Percentiles rank a stretch among this genome's conserved stretches.
These are phyloP conservation scores for Temnothorax ravouxi DNA, from an alignment of 2,888 invertebrate genomes.

Conservation along the genomic window DNA sequence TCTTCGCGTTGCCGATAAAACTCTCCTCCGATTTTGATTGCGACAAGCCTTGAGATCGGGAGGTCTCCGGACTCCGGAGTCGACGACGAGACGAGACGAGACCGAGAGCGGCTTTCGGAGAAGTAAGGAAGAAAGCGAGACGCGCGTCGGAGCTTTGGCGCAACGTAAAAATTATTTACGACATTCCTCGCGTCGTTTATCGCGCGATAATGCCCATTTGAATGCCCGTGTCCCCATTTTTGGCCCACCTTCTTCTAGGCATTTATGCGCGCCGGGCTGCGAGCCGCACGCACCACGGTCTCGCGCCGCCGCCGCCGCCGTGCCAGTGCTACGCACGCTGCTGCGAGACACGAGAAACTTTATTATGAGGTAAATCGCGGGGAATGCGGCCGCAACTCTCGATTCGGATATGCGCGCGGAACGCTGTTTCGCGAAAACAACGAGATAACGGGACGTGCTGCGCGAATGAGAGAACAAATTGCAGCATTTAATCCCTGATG, in stretches of 20 bases:
- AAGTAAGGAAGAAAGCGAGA: conserved; percentile 33
- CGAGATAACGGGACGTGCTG: conserved; percentile 52
- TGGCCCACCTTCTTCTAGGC: conserved; percentile 73
- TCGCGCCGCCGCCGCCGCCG: not conserved
- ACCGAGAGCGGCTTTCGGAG: not conserved
- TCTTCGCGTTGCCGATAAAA: conserved; percentile 1
- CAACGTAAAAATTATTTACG: conserved; percentile 70
- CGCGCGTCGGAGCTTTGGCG: conserved; percentile 32
- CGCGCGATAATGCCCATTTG: conserved; percentile 70
- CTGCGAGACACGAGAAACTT: conserved; percentile 60
- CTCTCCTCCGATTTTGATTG: not conserved
- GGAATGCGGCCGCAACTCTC: conserved; percentile 40
- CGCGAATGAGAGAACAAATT: not conserved
- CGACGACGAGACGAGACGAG: not conserved
- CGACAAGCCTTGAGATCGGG: not conserved
- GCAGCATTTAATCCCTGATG: not conserved
- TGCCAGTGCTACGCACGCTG: conserved; percentile 26
- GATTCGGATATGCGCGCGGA: conserved; percentile 22
- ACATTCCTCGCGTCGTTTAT: conserved; percentile 72
- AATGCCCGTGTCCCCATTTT: conserved; percentile 73
- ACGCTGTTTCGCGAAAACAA: conserved; percentile 29
- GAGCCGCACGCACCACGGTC: not conserved
- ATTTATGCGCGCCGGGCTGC: conserved; percentile 42
- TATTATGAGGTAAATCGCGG: conserved; percentile 61
- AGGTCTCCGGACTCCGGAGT: not conserved